Conservation (phyloP, 2,888 invertebrate genomes). For the Callyntrura sp. region DNA sequence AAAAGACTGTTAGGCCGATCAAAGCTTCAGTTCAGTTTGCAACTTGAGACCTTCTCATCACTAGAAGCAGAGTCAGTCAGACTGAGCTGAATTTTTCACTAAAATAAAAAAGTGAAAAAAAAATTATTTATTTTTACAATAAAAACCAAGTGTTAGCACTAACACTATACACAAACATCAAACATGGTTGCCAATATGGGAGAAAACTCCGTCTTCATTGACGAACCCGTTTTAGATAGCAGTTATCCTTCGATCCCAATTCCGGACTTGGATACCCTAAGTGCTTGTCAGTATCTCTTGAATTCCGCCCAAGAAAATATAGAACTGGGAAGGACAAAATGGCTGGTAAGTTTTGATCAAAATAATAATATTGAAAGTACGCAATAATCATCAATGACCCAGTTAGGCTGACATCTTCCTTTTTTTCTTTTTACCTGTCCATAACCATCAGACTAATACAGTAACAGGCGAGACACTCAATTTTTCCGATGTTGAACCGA, state of each 20-base stretch:
- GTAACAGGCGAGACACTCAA: constrained; percentile 80
- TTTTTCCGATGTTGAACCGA: constrained; percentile 81
- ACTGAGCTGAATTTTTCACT: no score
- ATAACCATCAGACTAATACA: constrained; percentile 79
- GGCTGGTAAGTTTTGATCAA: constrained; percentile 62
- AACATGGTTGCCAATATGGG: constrained; percentile 75
- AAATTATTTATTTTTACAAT: not conserved
- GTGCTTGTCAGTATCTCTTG: constrained; percentile 74
- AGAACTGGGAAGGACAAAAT: constrained; percentile 71
- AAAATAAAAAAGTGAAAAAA: constrained; percentile 6
- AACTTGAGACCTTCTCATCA: constrained; percentile 42
- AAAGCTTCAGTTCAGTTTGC: constrained; percentile 61
- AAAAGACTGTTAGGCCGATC: constrained; percentile 43
- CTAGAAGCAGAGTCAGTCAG: not conserved
- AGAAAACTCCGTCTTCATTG: constrained; percentile 62
- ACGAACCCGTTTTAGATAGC: constrained; percentile 80
- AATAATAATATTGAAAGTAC: not conserved
- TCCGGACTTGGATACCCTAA: constrained; percentile 81
- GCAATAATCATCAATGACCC: constrained; percentile 17
- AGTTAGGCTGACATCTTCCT: constrained; percentile 43
- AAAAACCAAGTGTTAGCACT: not conserved
- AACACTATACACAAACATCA: not conserved
- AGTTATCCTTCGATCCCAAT: constrained; percentile 80
- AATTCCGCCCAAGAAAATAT: constrained; percentile 69
- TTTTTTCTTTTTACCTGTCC: constrained; percentile 54